phyloP scores from a whole-genome alignment of 1,140 invertebrate genomes.

The Drosophila serrata region DNA sequence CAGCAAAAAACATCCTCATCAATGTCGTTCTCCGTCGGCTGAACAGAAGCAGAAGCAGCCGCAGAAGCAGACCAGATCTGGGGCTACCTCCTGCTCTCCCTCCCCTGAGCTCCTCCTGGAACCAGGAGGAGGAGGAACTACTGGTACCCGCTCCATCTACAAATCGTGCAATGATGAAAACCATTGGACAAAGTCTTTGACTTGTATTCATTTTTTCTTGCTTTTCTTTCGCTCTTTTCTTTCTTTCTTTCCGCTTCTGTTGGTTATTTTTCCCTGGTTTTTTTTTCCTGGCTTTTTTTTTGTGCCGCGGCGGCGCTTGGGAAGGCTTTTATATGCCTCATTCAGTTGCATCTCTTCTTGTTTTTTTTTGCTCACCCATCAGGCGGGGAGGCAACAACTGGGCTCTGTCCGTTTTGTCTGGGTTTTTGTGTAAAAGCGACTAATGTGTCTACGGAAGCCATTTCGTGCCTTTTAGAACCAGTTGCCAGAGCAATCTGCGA shows the following conservation, averaged over 20 bases:
- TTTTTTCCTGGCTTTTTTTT: slow-evolving; percentile 41
- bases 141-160: slow-evolving; percentile 44
- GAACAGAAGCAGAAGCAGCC: slow-evolving; percentile 33
- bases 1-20: slow-evolving; percentile 72
- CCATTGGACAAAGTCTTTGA: slow-evolving; percentile 82
- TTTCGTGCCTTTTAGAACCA: slow-evolving; percentile 82
- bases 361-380: slow-evolving; percentile 49
- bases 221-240: slow-evolving; percentile 60
- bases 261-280: slow-evolving; percentile 30
- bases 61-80: slow-evolving; percentile 47
- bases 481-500: slow-evolving; percentile 54
- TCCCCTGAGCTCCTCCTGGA: background rate
- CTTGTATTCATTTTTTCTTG: slow-evolving; percentile 80
- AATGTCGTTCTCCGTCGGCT: slow-evolving; percentile 67
- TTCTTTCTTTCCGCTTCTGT: slow-evolving; percentile 34
- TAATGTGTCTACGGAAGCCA: slow-evolving; percentile 84
- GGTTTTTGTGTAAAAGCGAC: slow-evolving; percentile 81
- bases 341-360: slow-evolving; percentile 67
- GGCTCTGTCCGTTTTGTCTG: slow-evolving; percentile 52
- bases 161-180: slow-evolving; percentile 83
- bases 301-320: slow-evolving; percentile 52
- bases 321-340: slow-evolving; percentile 62
- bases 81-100: slow-evolving; percentile 7
- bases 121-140: too few species aligned
- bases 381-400: slow-evolving; percentile 6